Conservation (phyloP, 2,797 vertebrate genomes). For the Ispidina lecontei region DNA sequence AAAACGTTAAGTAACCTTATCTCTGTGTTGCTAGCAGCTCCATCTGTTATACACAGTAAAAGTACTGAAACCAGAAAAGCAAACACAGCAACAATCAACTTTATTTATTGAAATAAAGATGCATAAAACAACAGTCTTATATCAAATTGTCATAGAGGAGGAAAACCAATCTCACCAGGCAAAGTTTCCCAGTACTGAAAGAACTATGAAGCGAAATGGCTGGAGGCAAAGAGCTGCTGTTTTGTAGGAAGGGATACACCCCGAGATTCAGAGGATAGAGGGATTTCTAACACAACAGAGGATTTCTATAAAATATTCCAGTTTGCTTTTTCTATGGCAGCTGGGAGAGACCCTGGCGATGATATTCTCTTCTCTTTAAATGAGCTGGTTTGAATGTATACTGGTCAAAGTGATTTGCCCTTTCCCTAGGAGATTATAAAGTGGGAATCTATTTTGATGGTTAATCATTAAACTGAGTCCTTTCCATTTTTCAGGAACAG, state of each 20-base stretch:
- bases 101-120: slow-evolving; percentile 68
- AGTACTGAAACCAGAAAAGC: slow-evolving; percentile 50
- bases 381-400: neutral
- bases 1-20: slow-evolving; percentile 58
- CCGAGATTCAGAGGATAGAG: neutral
- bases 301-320: neutral
- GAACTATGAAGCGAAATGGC: neutral
- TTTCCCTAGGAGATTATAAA: slow-evolving; percentile 17
- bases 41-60: slow-evolving; percentile 58
- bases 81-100: slow-evolving; percentile 48
- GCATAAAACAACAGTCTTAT: slow-evolving; percentile 42
- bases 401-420: neutral
- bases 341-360: neutral
- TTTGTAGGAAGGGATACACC: neutral
- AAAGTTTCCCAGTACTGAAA: slow-evolving; percentile 4
- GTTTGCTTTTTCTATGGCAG: neutral
- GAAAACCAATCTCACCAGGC: slow-evolving; percentile 51
- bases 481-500: slow-evolving; percentile 40
- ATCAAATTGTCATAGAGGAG: slow-evolving; percentile 52
- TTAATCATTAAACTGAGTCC: slow-evolving; percentile 55
- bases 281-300: neutral
- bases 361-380: neutral
- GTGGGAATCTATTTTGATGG: slow-evolving; percentile 7
- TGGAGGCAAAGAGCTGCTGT: slow-evolving; percentile 19
- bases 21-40: slow-evolving; percentile 46